phyloP scores from a whole-genome alignment of 2,797 vertebrate species.

The Calcarius lapponicus region DNA sequence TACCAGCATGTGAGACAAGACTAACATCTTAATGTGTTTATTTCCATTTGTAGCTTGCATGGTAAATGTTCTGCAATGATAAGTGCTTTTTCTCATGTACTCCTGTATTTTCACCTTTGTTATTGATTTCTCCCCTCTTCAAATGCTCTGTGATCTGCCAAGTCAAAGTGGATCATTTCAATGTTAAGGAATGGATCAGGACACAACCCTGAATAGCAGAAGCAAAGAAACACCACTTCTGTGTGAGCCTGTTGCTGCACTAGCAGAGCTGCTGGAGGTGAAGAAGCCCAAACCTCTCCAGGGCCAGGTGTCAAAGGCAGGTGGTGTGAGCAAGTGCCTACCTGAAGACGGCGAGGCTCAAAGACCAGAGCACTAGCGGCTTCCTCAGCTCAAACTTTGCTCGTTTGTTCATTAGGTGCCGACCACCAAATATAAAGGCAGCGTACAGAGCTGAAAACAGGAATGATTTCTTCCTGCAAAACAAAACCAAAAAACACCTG shows the following conservation, averaged over 20 bases:
- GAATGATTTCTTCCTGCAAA: constrained; percentile 97
- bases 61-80: neutral
- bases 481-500: constrained; percentile 42
- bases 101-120: neutral
- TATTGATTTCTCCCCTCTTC: neutral
- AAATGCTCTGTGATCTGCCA: neutral
- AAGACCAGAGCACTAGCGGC: constrained; percentile 95
- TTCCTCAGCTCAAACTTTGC: constrained; percentile 98
- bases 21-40: neutral
- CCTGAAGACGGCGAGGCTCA: constrained; percentile 97
- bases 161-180: neutral
- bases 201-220: neutral
- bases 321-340: constrained; percentile 63
- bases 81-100: neutral
- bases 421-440: constrained; percentile 95
- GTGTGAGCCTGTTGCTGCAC: neutral
- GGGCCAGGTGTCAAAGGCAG: neutral
- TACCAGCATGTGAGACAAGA: neutral
- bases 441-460: constrained; percentile 95
- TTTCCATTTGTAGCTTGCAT: neutral
- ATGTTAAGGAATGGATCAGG: neutral
- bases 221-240: neutral
- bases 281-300: neutral
- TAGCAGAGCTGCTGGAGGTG: neutral
- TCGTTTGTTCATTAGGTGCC: constrained; percentile 96